phyloP scores from a whole-genome alignment of 2,113 vertebrate species.

The Rhodinocichla rosea region DNA sequence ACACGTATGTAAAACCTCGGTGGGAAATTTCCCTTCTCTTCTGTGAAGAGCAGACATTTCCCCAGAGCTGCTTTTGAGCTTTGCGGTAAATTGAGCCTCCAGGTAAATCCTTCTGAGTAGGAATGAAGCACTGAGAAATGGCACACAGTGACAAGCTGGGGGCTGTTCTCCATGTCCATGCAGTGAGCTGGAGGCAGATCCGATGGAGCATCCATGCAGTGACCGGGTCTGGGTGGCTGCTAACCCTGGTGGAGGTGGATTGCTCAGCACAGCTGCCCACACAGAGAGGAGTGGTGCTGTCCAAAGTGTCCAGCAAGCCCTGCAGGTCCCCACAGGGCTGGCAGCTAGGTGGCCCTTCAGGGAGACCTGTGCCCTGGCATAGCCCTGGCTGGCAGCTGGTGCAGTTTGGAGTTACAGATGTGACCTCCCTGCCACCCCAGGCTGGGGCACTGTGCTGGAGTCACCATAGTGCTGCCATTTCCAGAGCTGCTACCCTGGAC shows the following conservation, averaged over 20 bases:
- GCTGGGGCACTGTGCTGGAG: background rate
- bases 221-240: fast-evolving
- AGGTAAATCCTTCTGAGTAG: background rate
- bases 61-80: background rate
- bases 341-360: fast-evolving
- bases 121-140: background rate
- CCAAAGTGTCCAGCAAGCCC: background rate
- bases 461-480: background rate
- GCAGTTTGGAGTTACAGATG: background rate
- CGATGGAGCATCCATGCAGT: fast-evolving
- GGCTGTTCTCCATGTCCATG: fast-evolving
- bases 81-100: background rate
- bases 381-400: background rate
- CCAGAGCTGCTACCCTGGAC: background rate
- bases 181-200: background rate
- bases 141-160: background rate
- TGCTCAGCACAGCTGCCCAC: fast-evolving
- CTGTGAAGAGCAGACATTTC: background rate
- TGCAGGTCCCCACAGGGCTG: background rate
- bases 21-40: conserved; percentile 25
- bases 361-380: fast-evolving
- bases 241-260: fast-evolving
- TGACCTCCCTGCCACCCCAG: background rate
- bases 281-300: fast-evolving
- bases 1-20: conserved; percentile 1